Evolutionary conservation across 2,888 invertebrate genomes (phyloP), one percentile per base, ranked within the genome.

Genomic region (Melanostoma scalare): DNA sequence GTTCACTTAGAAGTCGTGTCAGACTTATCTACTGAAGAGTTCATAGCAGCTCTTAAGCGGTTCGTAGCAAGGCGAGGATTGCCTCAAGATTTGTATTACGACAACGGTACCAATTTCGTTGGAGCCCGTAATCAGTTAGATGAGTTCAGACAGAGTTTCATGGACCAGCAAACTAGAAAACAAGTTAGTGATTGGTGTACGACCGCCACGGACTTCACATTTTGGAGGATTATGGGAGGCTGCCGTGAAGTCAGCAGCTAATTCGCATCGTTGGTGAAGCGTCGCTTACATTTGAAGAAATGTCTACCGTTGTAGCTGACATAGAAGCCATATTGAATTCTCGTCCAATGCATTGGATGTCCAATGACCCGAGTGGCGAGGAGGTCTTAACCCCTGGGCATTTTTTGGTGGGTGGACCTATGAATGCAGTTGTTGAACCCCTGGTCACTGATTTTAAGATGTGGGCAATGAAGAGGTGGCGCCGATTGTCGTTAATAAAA

Each of bases 41-140:
- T 74, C 4, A 31, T 56, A 36, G 77, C 75, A 1, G 36, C 75
- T 2, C 77, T 80, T n/a, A 20, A 84, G 0, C 44, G 85, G 10
- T 86, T 87, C 36, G 63, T 86, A 0, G 78, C 77, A 6, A 44
- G 86, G 6, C 48, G 86, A 50, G 82, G 85, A 0, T 3, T 81
- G 3, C 85, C 78, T 30, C 6, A 33, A 1, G 46, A 71, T 6
- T 40, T 86, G 3, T 72, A 67, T 44, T 85, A 84, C 36, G 78
- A 86, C 40, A 86, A 86, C 56, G 85, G 75, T 8, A 85, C 79
- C 9, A 85, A 85, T 55, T 85, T 85, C 46, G 81, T 81, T 8
- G 85, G 78, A n/a, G 75, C 85, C 1, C 58, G 78, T 10, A 40
- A 72, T 20, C 65, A 79, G 30, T 31, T 86, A n/a, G 46, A 79